A percentile compares a stretch with the other conserved stretches of the same genome.
Evolutionary conservation across 1,140 invertebrate genomes (phyloP).

Genomic region (Drosophila grimshawi): DNA sequence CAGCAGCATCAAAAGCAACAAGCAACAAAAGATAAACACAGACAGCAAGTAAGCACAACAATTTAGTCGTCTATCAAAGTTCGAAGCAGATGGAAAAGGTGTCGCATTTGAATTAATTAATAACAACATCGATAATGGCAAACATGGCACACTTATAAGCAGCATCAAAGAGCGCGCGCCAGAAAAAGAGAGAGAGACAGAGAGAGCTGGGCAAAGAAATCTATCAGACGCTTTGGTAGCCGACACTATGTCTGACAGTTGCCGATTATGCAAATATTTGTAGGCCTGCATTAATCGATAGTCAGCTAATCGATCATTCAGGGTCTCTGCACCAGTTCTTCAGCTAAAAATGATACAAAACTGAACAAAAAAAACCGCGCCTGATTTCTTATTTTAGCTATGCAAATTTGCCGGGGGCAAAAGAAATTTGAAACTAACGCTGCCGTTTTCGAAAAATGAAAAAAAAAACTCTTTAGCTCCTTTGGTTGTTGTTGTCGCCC

Average conservation of each 20-base stretch:
- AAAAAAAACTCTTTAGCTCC: conserved; percentile 21
- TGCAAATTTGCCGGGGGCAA: conserved; percentile 51
- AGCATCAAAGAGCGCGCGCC: conserved; percentile 27
- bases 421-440: conserved; percentile 54
- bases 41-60: conserved; percentile 15
- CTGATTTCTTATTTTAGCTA: conserved; percentile 34
- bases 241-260: conserved; percentile 64
- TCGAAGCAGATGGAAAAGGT: conserved; percentile 65
- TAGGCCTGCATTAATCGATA: conserved; percentile 58
- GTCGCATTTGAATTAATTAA: conserved; percentile 78
- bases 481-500: conserved; percentile 41
- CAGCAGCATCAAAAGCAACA: conserved; percentile 31
- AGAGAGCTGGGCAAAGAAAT: conserved; percentile 1
- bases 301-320: conserved; percentile 69
- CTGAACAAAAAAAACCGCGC: not conserved
- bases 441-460: conserved; percentile 39
- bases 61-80: conserved; percentile 63
- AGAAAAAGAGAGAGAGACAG: conserved; percentile 2
- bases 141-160: conserved; percentile 42
- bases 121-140: conserved; percentile 59
- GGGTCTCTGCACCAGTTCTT: conserved; percentile 58
- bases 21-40: conserved; percentile 29
- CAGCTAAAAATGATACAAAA: not conserved
- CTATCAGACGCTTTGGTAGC: conserved; percentile 27
- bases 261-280: conserved; percentile 69